Evolutionary conservation across 2,888 invertebrate genomes (phyloP).

Genomic region (Neoitamus cyanurus): DNA sequence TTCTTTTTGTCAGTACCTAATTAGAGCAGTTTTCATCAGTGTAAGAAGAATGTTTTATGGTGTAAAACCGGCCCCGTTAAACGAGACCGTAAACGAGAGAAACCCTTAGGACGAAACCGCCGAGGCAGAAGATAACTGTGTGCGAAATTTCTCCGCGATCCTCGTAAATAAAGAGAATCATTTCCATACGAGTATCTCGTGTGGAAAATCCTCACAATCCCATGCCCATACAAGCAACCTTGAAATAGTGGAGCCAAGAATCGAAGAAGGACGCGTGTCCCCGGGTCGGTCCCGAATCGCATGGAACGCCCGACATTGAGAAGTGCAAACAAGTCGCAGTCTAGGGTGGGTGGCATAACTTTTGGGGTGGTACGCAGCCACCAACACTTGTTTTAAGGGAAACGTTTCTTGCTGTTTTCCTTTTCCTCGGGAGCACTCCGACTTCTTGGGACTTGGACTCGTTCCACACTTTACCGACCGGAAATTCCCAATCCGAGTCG

Average conservation of each 20-base stretch:
- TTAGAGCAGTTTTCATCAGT: no score
- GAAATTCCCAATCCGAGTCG: constrained; percentile 6
- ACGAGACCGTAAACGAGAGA: neutral
- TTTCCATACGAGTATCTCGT: neutral
- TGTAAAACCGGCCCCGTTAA: neutral
- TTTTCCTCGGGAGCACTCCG: constrained; percentile 2
- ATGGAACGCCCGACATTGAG: neutral
- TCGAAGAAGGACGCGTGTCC: constrained; percentile 8
- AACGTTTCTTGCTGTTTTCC: neutral
- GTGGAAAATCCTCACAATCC: neutral
- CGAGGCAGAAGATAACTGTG: neutral
- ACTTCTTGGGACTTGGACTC: constrained; percentile 23
- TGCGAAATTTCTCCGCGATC: neutral
- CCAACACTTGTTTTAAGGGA: constrained; percentile 25
- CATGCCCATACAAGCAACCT: neutral
- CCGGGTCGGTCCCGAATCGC: neutral
- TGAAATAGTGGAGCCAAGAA: neutral
- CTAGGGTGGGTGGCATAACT: neutral
- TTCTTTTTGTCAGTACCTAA: no score
- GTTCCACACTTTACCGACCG: constrained; percentile 17
- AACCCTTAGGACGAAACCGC: neutral
- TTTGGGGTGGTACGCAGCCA: constrained; percentile 17
- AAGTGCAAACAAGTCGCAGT: neutral
- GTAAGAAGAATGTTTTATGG: neutral
- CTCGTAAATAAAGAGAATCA: neutral